Base-by-base conservation (phyloP, 2,113 vertebrate genomes). In the Microtus pennsylvanicus region DNA sequence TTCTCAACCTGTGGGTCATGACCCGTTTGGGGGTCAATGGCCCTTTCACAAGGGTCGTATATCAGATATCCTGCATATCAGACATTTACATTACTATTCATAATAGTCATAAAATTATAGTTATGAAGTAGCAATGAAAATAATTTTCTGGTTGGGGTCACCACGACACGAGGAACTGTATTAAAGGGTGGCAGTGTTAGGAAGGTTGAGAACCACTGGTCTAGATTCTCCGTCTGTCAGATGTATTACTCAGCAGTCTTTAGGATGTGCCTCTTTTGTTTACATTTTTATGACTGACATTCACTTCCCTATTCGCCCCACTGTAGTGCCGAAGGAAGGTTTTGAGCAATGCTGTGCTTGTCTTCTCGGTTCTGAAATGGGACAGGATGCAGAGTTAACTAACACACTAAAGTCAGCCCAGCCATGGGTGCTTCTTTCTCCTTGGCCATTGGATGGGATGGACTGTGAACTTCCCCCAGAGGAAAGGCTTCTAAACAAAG, bases 401-500 rank as follows among this genome's bases (percentile, higher is more conserved):
- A 96, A 94, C 33, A 47, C 17, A 61, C 87, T 93, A 83, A 89
- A 33, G 22, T 82, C 63, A 93, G 22, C 75, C 78, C 45, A 33
- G 82, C 38, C 89, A 38, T 58, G 11, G 85, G 67, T 82, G 81
- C 76, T 52, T 74, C 75, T 87, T 88, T 96, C 93, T 74, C 52
- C 63, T 85, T 87, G 92, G 86, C 70, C 75, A 47, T 86, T 91
- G 89, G 90, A 92, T 78, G 80, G 82, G 69, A 87, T 58, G 11
- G 65, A 90, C 11, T 74, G 70, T 69, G 95, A 94, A 83, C 26
- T 22, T 94, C 81, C 92, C 89, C 96, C 95, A 89, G 90, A 97
- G 83, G 94, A 83, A 97, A 97, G 72, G 83, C 91, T 50, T 85
- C 11, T 45, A 94, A 87, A 98, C 97, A 98, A 97, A 97, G 93